A percentile compares a stretch with the other conserved stretches of the same genome.
phyloP scores from a whole-genome alignment of 1,140 invertebrate species.

The Panulirus ornatus region DNA sequence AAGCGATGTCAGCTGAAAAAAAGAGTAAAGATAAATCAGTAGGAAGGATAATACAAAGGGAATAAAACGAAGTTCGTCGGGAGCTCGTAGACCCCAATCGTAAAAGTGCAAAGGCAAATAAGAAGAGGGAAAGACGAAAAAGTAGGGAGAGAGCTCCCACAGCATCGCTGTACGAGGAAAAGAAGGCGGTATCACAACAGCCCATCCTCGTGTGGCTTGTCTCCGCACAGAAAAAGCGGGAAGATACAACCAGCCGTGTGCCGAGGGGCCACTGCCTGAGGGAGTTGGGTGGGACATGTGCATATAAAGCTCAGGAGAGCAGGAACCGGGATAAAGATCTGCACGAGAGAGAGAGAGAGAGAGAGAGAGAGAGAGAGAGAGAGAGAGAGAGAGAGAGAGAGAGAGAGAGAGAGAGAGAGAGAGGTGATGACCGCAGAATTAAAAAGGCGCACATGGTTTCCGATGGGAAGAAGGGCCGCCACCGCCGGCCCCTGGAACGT shows the following conservation, averaged over 20 bases:
- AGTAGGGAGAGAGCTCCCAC: neutral
- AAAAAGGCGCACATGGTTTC: too few relatives aligned
- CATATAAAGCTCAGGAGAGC: neutral
- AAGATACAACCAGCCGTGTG: neutral
- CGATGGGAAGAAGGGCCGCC: neutral
- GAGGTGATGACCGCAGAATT: neutral
- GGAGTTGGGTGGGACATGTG: neutral
- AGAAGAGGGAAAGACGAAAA: neutral
- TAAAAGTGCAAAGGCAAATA: neutral
- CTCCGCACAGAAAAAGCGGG: neutral
- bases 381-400: neutral
- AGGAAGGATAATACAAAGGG: neutral
- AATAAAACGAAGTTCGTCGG: neutral
- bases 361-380: constrained; percentile 6
- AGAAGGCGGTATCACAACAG: neutral
- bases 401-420: too few relatives aligned
- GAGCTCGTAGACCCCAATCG: too few relatives aligned
- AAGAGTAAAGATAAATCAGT: neutral
- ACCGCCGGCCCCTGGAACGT: neutral
- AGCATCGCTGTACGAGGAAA: neutral
- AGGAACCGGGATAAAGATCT: neutral
- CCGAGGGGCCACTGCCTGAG: neutral
- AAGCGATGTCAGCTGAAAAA: neutral
- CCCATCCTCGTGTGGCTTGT: too few relatives aligned
- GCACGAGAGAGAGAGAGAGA: neutral